These are phyloP conservation scores for Lycocorax pyrrhopterus DNA, from an alignment of 2,113 vertebrate species.

Conservation along the genomic window DNA sequence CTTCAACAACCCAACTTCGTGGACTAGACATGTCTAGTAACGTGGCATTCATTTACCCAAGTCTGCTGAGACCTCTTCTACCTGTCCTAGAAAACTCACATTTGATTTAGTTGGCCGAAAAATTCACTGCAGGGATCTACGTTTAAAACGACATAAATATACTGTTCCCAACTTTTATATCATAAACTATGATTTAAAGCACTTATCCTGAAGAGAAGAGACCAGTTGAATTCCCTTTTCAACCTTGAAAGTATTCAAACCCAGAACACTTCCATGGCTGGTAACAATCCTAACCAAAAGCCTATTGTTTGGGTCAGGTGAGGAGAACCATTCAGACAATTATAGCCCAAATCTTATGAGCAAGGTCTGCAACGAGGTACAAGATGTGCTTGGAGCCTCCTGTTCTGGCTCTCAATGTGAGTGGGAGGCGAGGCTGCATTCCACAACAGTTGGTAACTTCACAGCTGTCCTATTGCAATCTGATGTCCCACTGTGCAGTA, in stretches of 20 bases:
- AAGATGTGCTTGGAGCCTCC: background rate
- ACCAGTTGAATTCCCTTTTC: background rate
- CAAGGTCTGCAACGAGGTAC: background rate
- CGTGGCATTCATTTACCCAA: background rate
- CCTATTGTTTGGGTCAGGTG: background rate
- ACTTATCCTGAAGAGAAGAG: background rate
- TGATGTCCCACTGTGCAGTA: background rate
- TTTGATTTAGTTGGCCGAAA: background rate
- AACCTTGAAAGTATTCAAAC: background rate
- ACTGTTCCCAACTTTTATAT: background rate
- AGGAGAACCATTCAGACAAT: background rate
- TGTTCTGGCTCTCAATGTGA: fast-evolving
- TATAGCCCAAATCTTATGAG: background rate
- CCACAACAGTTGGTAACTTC: background rate
- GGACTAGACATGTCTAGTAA: background rate
- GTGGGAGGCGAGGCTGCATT: background rate
- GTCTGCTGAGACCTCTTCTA: background rate
- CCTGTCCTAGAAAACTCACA: background rate
- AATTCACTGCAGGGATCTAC: background rate
- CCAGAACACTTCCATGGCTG: background rate
- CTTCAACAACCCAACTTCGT: background rate
- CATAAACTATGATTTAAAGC: background rate
- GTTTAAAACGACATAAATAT: background rate
- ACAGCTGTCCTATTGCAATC: background rate
- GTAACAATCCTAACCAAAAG: background rate